A percentile compares a stretch with the other conserved stretches of the same genome.
Evolutionary conservation across 2,113 vertebrate species (phyloP).

Genomic region (Phylloscopus whistleri): DNA sequence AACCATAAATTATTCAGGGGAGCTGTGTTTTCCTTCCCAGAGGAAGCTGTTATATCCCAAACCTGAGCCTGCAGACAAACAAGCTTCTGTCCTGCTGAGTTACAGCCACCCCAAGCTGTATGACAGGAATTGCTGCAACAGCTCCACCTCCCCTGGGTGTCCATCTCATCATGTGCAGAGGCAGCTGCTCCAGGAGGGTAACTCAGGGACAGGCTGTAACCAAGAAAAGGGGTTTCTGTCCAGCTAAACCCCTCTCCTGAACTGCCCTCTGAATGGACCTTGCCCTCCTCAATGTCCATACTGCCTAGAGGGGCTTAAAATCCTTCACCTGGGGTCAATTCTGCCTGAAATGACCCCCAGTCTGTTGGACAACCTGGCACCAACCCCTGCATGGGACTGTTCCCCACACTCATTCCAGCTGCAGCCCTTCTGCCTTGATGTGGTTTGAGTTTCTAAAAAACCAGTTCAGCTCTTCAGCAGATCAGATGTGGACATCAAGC

Average conservation of each 20-base stretch:
- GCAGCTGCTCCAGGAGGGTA: background rate
- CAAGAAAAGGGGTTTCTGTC: background rate
- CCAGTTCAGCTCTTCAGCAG: background rate
- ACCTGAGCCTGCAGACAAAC: background rate
- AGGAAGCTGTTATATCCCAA: background rate
- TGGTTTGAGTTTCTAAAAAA: background rate
- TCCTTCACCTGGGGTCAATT: background rate
- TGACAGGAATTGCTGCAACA: background rate
- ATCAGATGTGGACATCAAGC: background rate
- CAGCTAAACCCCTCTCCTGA: background rate
- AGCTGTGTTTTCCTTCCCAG: conserved; percentile 9
- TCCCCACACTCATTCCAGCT: background rate
- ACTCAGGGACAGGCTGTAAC: background rate
- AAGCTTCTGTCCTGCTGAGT: background rate
- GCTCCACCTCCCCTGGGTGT: background rate
- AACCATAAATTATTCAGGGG: conserved; percentile 18
- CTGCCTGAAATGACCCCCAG: background rate
- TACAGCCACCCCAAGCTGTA: background rate
- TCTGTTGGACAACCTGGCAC: background rate
- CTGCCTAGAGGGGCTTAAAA: background rate
- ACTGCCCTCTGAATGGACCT: fast-evolving
- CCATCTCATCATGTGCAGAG: fast-evolving
- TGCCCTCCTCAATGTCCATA: background rate
- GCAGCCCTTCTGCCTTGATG: background rate
- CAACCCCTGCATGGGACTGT: fast-evolving